phyloP scores from a whole-genome alignment of 2,797 vertebrate genomes.

The Galago senegalensis region DNA sequence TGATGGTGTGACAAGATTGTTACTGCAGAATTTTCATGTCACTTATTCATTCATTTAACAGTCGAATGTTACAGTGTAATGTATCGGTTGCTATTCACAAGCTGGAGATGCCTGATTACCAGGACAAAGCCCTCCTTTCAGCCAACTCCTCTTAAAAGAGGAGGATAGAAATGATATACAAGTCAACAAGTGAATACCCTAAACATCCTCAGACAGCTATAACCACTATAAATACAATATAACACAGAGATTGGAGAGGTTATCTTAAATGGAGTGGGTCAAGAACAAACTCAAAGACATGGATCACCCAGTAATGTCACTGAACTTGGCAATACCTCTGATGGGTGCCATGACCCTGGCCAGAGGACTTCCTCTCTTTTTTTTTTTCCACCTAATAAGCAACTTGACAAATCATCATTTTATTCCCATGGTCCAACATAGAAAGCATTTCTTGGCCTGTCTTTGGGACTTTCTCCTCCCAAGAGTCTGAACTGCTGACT shows the following conservation, averaged over 20 bases:
- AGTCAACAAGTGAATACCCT: background rate
- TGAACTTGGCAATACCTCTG: background rate
- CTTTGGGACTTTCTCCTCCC: constrained; percentile 59
- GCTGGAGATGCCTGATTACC: background rate
- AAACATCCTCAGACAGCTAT: background rate
- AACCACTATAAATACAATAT: background rate
- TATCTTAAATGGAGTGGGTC: background rate
- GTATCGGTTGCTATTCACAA: background rate
- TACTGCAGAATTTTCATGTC: background rate
- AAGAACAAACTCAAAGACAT: background rate
- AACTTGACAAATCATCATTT: constrained; percentile 63
- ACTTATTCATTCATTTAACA: background rate
- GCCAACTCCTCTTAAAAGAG: background rate
- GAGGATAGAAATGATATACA: background rate
- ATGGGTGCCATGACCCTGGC: constrained; percentile 6
- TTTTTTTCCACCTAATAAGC: constrained; percentile 34
- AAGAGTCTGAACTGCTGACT: constrained; percentile 29
- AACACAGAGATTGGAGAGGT: background rate
- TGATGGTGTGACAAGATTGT: background rate
- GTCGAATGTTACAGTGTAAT: background rate
- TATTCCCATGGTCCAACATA: constrained; percentile 38
- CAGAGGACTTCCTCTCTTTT: background rate
- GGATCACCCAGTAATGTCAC: background rate
- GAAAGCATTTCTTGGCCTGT: constrained; percentile 76
- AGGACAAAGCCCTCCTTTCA: background rate